Percentiles rank a stretch among this genome's conserved stretches.
phyloP scores from a whole-genome alignment of 2,797 vertebrate genomes.

The Scolopax bukidnonensis region DNA sequence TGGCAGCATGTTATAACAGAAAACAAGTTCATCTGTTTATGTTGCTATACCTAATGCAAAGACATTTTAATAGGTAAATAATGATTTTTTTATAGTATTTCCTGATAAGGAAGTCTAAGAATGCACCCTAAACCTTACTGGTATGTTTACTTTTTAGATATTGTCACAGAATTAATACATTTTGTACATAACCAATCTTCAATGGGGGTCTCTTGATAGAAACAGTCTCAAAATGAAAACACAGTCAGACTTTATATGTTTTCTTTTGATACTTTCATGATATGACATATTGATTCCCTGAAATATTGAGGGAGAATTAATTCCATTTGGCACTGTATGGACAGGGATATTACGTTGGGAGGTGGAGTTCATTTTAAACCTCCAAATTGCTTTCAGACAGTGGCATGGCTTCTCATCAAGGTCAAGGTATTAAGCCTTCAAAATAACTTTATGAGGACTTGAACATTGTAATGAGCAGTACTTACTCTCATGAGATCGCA shows the following conservation, averaged over 20 bases:
- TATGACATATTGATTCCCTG: background rate
- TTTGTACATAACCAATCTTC: background rate
- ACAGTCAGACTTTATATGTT: background rate
- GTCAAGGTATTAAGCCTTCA: background rate
- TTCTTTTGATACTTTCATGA: background rate
- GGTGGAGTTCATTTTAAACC: background rate
- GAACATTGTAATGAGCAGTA: background rate
- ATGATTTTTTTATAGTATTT: background rate
- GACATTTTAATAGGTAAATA: background rate
- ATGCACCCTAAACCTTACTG: background rate
- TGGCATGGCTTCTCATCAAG: background rate
- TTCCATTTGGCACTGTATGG: background rate
- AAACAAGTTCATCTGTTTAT: background rate
- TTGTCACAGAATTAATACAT: background rate
- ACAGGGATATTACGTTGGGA: background rate
- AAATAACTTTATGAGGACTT: background rate
- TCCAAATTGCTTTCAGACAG: background rate
- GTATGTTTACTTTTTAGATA: background rate
- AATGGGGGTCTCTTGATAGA: background rate
- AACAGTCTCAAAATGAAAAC: background rate
- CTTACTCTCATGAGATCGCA: accelerated
- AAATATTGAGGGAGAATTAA: background rate
- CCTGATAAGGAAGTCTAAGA: background rate
- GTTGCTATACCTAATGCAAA: background rate
- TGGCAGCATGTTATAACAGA: background rate